phyloP scores from a whole-genome alignment of 2,113 vertebrate genomes.

The Chauna torquata region DNA sequence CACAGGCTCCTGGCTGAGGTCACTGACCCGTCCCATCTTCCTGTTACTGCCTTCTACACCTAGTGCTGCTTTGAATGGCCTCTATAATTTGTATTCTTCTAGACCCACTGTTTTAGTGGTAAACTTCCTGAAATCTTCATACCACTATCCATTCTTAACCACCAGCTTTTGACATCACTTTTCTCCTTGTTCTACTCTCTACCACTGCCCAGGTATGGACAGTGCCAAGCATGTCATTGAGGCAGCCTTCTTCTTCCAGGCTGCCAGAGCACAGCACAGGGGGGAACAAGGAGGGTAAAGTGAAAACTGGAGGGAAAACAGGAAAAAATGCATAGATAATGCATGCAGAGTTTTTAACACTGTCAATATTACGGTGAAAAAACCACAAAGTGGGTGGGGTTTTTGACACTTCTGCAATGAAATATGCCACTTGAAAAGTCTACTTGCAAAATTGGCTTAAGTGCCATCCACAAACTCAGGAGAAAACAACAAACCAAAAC shows the following conservation, averaged over 20 bases:
- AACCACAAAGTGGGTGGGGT: accelerated
- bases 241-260: not conserved
- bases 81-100: not conserved
- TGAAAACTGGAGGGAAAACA: not conserved
- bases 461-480: not conserved
- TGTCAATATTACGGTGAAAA: not conserved
- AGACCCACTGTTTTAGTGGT: not conserved
- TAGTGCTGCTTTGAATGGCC: not conserved
- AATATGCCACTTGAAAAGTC: not conserved
- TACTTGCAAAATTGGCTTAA: not conserved
- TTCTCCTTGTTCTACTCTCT: not conserved
- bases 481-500: not conserved
- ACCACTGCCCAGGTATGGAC: not conserved
- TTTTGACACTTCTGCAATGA: not conserved
- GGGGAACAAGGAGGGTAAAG: not conserved
- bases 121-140: not conserved
- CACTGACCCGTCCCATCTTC: not conserved
- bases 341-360: not conserved
- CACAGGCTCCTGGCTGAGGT: not conserved
- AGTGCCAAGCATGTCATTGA: not conserved
- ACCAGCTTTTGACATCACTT: not conserved
- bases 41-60: not conserved
- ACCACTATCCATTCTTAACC: not conserved
- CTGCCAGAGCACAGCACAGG: not conserved
- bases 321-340: not conserved